A percentile compares a stretch with the other conserved stretches of the same genome.
These are phyloP conservation scores for Melanotus villosus DNA, from an alignment of 2,888 invertebrate species.

Conservation along the genomic window DNA sequence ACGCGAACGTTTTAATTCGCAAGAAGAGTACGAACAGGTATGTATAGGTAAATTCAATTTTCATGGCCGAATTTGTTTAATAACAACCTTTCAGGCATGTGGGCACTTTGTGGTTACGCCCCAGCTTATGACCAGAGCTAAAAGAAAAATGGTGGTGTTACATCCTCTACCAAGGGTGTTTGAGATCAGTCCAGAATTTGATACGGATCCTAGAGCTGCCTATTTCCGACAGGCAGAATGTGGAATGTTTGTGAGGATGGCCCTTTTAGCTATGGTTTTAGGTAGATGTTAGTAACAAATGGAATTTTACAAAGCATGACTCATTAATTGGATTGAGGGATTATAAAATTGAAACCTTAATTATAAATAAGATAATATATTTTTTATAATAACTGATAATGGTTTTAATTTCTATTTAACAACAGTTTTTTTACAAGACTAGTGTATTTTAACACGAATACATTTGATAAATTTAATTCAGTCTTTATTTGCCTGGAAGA, in stretches of 20 bases:
- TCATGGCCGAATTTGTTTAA: no score
- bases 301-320: background rate
- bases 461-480: slow-evolving; percentile 15
- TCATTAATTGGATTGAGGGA: background rate
- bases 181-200: slow-evolving; percentile 96
- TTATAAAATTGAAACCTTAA: background rate
- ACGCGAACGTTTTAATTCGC: slow-evolving; percentile 87
- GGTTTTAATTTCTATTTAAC: background rate
- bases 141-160: slow-evolving; percentile 95
- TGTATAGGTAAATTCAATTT: slow-evolving; percentile 40
- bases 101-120: slow-evolving; percentile 94
- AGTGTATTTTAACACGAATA: slow-evolving; percentile 19
- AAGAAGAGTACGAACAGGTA: slow-evolving; percentile 91
- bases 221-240: slow-evolving; percentile 99
- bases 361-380: slow-evolving; percentile 15
- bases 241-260: slow-evolving; percentile 99
- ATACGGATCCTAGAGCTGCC: slow-evolving; percentile 96
- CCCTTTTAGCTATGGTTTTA: slow-evolving; percentile 91
- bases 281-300: slow-evolving; percentile 74
- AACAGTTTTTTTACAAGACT: slow-evolving; percentile 21
- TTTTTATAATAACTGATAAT: background rate
- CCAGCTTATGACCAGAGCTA: slow-evolving; percentile 94
- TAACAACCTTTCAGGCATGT: slow-evolving; percentile 75
- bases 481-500: slow-evolving; percentile 31
- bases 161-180: slow-evolving; percentile 96